phyloP scores from a whole-genome alignment of 2,113 vertebrate genomes.

The Cyanoderma ruficeps region DNA sequence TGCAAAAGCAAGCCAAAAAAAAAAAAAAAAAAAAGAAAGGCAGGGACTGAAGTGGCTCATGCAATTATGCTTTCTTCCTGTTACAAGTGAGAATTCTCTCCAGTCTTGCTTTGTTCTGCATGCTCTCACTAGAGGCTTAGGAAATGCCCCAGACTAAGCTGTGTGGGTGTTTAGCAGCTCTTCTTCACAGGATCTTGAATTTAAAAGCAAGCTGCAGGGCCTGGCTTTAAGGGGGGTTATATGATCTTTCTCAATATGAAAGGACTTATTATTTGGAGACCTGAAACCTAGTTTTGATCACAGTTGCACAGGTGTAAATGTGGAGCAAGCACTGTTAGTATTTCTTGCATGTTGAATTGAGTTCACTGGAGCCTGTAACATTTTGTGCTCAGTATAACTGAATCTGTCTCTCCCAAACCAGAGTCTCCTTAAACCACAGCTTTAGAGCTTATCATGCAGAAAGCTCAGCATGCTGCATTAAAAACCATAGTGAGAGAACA shows the following conservation, averaged over 20 bases:
- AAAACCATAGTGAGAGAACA: neutral
- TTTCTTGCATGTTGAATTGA: neutral
- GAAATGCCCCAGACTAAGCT: constrained; percentile 46
- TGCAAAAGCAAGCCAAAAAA: neutral
- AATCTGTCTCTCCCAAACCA: neutral
- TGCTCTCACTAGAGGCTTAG: neutral
- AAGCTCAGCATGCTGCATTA: neutral
- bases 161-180: constrained; percentile 45
- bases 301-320: neutral
- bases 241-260: neutral
- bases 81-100: constrained; percentile 17
- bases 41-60: neutral
- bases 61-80: constrained; percentile 34
- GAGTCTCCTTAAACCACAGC: neutral
- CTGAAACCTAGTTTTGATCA: neutral
- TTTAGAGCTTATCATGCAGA: neutral
- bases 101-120: constrained; percentile 1
- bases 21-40: neutral
- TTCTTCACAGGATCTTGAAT: constrained; percentile 24
- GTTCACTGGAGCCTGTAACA: neutral
- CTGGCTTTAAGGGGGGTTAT: neutral
- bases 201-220: constrained; percentile 20
- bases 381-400: neutral
- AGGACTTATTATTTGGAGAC: neutral
- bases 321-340: neutral